These are phyloP conservation scores for Apis dorsata DNA, from an alignment of 1,140 invertebrate species.

Conservation along the genomic window DNA sequence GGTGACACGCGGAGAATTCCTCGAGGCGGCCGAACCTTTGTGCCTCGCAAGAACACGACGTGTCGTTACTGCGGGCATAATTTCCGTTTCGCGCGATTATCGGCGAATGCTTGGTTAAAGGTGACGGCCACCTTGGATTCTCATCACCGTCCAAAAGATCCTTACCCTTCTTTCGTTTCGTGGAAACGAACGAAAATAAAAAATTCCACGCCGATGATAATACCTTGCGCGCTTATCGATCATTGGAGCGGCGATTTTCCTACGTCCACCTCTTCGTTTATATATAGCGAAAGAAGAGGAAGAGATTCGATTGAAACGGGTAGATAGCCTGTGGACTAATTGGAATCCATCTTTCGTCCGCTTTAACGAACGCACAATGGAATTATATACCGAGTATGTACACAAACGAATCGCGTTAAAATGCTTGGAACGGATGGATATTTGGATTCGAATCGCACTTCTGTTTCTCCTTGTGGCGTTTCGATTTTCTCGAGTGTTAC, in stretches of 20 bases:
- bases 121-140: constrained; percentile 17
- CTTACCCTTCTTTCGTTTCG: neutral
- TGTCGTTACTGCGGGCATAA: constrained; percentile 44
- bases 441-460: too few species aligned
- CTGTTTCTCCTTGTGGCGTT: too few species aligned
- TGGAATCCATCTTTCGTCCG: neutral
- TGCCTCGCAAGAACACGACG: constrained; percentile 26
- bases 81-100: constrained; percentile 41
- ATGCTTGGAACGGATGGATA: too few species aligned
- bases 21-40: constrained; percentile 38
- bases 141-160: neutral
- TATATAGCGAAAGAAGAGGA: neutral
- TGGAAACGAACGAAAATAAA: neutral
- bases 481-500: constrained; percentile 52
- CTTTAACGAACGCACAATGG: neutral
- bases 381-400: neutral
- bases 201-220: too few species aligned
- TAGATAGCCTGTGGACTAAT: neutral
- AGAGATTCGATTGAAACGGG: neutral
- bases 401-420: too few species aligned
- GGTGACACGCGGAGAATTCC: constrained; percentile 60
- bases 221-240: too few species aligned
- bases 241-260: too few species aligned
- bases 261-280: too few species aligned
- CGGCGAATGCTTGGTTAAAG: constrained; percentile 23